These are phyloP conservation scores for Diachasma alloeum DNA, from an alignment of 1,140 invertebrate species.

Conservation along the genomic window DNA sequence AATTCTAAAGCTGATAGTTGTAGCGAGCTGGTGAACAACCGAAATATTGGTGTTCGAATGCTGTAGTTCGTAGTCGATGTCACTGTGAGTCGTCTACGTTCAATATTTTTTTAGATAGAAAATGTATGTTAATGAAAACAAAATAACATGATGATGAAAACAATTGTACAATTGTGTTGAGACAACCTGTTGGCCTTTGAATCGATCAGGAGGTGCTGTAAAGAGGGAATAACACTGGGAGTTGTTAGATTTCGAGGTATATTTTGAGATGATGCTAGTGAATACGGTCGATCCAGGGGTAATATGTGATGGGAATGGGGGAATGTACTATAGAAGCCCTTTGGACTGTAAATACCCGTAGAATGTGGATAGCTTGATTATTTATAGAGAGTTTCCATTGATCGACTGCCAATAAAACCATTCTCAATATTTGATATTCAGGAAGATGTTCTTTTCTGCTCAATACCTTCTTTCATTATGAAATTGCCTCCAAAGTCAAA, in stretches of 20 bases:
- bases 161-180: conserved; percentile 6
- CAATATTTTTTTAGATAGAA: conserved; percentile 37
- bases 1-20: conserved; percentile 63
- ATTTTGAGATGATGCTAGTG: background rate
- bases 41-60: conserved; percentile 46
- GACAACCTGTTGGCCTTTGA: background rate
- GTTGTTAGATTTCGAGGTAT: background rate
- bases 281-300: background rate
- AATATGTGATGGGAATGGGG: background rate
- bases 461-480: too few species aligned
- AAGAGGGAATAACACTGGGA: background rate
- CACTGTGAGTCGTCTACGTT: conserved; percentile 43
- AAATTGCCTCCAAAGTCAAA: background rate
- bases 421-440: background rate
- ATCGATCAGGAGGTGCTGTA: background rate
- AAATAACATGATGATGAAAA: background rate
- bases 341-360: background rate
- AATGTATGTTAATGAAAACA: conserved; percentile 8
- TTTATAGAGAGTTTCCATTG: background rate
- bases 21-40: conserved; percentile 44
- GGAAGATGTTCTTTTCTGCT: background rate
- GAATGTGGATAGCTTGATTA: background rate
- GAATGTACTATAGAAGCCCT: background rate
- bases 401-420: background rate
- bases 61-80: conserved; percentile 53